These are phyloP conservation scores for Cynocephalus volans DNA, from an alignment of 2,113 vertebrate genomes.

Conservation along the genomic window DNA sequence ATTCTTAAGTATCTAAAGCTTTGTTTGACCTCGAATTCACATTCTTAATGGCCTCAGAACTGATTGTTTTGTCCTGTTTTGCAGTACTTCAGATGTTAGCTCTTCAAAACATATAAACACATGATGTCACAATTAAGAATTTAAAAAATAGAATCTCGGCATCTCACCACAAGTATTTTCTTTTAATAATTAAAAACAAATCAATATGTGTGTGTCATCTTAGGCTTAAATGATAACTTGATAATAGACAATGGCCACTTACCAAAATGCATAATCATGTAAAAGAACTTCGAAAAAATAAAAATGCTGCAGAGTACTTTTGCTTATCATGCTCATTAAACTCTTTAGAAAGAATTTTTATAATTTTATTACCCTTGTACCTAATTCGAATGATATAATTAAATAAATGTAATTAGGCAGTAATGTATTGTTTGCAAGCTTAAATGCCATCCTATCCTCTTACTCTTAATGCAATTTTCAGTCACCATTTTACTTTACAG, in stretches of 20 bases:
- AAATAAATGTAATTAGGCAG: not conserved
- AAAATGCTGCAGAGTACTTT: not conserved
- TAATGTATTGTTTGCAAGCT: not conserved
- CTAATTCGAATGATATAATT: not conserved
- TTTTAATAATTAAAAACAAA: not conserved
- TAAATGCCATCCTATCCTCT: not conserved
- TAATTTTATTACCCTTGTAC: not conserved
- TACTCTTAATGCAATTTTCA: not conserved
- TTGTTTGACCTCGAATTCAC: slow-evolving; percentile 57
- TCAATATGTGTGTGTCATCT: not conserved
- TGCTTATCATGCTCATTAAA: not conserved
- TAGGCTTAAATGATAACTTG: not conserved
- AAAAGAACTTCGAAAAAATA: not conserved
- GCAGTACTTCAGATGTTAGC: not conserved
- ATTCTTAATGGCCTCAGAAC: slow-evolving; percentile 46
- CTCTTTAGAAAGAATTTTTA: not conserved
- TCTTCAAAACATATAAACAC: not conserved
- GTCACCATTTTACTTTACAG: not conserved
- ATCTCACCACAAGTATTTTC: not conserved
- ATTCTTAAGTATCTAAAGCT: slow-evolving; percentile 62
- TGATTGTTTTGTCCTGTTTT: not conserved
- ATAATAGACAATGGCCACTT: not conserved
- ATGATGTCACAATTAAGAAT: not conserved
- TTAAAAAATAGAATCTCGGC: not conserved
- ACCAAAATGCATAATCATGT: not conserved